Percentiles rank a stretch among this genome's conserved stretches.
Evolutionary conservation across 2,888 invertebrate species (phyloP).

Genomic region (Heteropelma amictum): DNA sequence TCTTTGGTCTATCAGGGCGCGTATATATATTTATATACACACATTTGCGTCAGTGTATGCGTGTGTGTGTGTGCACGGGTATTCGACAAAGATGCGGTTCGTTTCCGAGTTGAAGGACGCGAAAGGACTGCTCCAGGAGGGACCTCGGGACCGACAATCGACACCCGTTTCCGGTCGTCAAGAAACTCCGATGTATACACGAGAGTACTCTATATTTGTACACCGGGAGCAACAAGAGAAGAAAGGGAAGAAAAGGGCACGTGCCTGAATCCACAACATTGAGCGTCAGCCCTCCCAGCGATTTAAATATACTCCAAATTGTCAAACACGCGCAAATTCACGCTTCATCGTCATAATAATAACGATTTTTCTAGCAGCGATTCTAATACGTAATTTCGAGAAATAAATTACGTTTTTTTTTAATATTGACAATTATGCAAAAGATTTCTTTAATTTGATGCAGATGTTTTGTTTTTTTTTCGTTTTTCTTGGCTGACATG

Average conservation of each 20-base stretch:
- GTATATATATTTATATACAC: background rate
- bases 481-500: too few relatives aligned
- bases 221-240: background rate
- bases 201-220: background rate
- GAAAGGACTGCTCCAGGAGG: conserved; percentile 40
- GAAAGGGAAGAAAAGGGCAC: conserved; percentile 62
- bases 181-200: conserved; percentile 7
- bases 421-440: too few relatives aligned
- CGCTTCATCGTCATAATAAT: too few relatives aligned
- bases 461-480: too few relatives aligned
- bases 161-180: conserved; percentile 68
- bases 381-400: too few relatives aligned
- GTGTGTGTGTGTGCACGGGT: background rate
- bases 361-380: too few relatives aligned
- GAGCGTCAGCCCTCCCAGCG: too few relatives aligned
- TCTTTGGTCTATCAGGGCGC: background rate
- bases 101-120: conserved; percentile 17
- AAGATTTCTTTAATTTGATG: too few relatives aligned
- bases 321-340: too few relatives aligned
- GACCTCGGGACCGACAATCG: conserved; percentile 62
- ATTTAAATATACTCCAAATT: too few relatives aligned
- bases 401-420: too few relatives aligned
- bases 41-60: background rate
- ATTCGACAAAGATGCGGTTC: conserved; percentile 32
- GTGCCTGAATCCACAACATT: conserved; percentile 62